A percentile compares a stretch with the other conserved stretches of the same genome.
phyloP scores from a whole-genome alignment of 2,797 vertebrate species.

The Anomalospiza imberbis region DNA sequence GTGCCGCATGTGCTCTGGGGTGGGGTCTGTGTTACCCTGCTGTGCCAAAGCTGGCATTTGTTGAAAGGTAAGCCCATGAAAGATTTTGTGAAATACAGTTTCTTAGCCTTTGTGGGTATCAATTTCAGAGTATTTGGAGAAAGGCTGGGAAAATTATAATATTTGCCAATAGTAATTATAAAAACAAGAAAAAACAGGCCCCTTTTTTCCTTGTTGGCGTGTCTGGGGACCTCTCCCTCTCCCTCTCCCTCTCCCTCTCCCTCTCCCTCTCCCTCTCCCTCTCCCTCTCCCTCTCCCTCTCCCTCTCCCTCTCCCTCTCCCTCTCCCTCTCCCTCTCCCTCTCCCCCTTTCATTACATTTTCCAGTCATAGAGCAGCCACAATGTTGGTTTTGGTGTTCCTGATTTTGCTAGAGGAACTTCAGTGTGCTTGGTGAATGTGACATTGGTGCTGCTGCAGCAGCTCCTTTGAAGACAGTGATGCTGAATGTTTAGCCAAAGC shows the following conservation, averaged over 20 bases:
- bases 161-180: neutral
- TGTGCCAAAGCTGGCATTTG: neutral
- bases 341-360: neutral
- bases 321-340: no score
- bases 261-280: no score
- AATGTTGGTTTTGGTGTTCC: neutral
- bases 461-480: neutral
- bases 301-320: no score
- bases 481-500: neutral
- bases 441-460: neutral
- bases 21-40: neutral
- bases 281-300: no score
- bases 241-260: no score
- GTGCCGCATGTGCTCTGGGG: accelerated
- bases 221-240: neutral
- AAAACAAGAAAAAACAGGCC: neutral
- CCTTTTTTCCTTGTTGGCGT: neutral
- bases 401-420: neutral
- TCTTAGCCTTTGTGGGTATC: neutral
- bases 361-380: neutral
- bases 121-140: neutral
- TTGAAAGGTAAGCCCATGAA: neutral
- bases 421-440: neutral
- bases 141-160: neutral
- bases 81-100: neutral